phyloP scores from a whole-genome alignment of 1,140 invertebrate species.

The Heterodera schachtii region DNA sequence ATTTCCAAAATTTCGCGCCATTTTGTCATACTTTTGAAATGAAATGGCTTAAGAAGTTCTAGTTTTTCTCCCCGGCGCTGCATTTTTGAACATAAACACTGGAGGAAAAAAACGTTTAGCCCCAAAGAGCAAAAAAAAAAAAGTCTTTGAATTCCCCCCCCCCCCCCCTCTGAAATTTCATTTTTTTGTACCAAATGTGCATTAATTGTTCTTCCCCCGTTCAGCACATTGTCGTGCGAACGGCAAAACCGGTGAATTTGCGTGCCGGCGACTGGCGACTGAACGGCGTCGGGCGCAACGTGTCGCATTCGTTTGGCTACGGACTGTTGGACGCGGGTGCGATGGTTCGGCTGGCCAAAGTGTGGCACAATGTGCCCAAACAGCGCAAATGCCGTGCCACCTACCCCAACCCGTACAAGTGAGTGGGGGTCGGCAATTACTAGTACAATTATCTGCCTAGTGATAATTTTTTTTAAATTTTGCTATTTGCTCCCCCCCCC shows the following conservation, averaged over 20 bases:
- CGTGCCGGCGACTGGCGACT: slow-evolving; percentile 52
- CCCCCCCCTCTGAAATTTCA: too few relatives aligned
- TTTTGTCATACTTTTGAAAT: too few relatives aligned
- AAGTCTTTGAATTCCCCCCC: too few relatives aligned
- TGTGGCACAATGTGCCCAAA: slow-evolving; percentile 80
- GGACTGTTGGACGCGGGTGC: slow-evolving; percentile 90
- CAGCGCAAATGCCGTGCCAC: slow-evolving; percentile 39
- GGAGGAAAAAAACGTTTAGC: too few relatives aligned
- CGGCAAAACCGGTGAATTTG: slow-evolving; percentile 47
- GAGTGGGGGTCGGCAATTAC: neutral
- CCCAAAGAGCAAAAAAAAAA: too few relatives aligned
- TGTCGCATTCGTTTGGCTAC: slow-evolving; percentile 89
- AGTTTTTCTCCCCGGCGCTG: too few relatives aligned
- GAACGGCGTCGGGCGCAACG: slow-evolving; percentile 54
- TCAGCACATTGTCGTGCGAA: slow-evolving; percentile 54
- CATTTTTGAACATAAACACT: too few relatives aligned
- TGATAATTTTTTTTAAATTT: too few relatives aligned
- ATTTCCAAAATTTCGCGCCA: too few relatives aligned
- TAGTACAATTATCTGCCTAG: too few relatives aligned
- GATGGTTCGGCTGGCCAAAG: slow-evolving; percentile 83
- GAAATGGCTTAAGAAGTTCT: slow-evolving; percentile 5
- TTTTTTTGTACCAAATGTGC: too few relatives aligned
- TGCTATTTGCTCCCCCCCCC: too few relatives aligned
- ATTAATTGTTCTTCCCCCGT: slow-evolving; percentile 14
- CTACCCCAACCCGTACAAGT: slow-evolving; percentile 53